These are phyloP conservation scores for Macroramphosus scolopax DNA, from an alignment of 2,797 vertebrate genomes.

Conservation along the genomic window DNA sequence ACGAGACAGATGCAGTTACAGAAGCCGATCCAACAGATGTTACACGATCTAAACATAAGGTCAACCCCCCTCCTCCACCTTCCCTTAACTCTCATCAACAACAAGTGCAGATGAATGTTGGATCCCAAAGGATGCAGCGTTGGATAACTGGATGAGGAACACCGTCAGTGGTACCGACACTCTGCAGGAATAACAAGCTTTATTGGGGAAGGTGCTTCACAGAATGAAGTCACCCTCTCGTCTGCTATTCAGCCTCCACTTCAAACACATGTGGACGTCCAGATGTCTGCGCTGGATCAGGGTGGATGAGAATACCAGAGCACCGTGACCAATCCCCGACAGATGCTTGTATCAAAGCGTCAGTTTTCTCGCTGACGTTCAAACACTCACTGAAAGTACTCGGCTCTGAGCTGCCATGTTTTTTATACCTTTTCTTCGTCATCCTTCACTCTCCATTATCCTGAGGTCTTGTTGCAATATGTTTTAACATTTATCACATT, in stretches of 20 bases:
- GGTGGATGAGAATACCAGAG: slow-evolving; percentile 31
- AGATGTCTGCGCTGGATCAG: slow-evolving; percentile 40
- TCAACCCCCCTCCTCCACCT: not conserved
- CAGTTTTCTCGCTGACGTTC: slow-evolving; percentile 1
- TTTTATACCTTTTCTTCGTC: slow-evolving; percentile 4
- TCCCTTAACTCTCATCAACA: not conserved
- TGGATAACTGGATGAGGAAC: not conserved
- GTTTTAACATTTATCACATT: slow-evolving; percentile 9
- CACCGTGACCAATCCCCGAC: slow-evolving; percentile 17
- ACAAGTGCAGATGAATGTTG: too few species aligned
- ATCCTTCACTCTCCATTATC: slow-evolving; percentile 3
- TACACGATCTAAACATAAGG: not conserved
- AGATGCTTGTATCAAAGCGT: slow-evolving; percentile 19
- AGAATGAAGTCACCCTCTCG: slow-evolving; percentile 26
- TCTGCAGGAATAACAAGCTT: not conserved
- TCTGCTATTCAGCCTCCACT: slow-evolving; percentile 11
- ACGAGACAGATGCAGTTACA: too few species aligned
- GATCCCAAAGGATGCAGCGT: not conserved
- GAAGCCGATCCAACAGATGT: not conserved
- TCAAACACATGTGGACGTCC: slow-evolving; percentile 23
- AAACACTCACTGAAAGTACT: slow-evolving; percentile 4
- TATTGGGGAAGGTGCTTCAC: not conserved
- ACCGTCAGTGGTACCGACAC: not conserved
- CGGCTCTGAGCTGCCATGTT: slow-evolving; percentile 13
- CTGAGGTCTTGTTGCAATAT: too few species aligned